Percentiles rank a stretch among this genome's conserved stretches.
Conservation (phyloP, 2,797 vertebrate species). For the Rhodeus uyekii region DNA sequence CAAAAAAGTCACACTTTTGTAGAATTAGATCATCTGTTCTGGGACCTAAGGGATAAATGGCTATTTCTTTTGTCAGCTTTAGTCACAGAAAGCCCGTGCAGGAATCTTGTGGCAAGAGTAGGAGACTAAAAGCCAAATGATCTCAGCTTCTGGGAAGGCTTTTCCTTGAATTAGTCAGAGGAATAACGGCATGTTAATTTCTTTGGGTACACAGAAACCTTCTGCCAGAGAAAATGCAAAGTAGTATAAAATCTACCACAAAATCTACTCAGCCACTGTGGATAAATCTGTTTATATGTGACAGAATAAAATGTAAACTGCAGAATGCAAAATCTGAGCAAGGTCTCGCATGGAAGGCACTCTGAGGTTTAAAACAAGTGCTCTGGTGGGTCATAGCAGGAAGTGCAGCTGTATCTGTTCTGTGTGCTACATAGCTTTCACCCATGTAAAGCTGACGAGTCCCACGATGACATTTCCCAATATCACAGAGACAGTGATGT, state of each 20-base stretch:
- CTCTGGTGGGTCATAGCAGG: background rate
- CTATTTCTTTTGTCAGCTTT: constrained; percentile 40
- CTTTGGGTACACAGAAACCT: background rate
- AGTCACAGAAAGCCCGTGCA: background rate
- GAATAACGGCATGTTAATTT: background rate
- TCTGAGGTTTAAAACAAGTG: constrained; percentile 21
- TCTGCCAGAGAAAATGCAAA: background rate
- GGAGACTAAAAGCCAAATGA: background rate
- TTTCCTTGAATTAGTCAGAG: constrained; percentile 19
- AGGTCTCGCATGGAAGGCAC: background rate
- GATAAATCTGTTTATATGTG: background rate
- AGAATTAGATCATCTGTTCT: constrained; percentile 42
- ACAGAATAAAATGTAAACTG: background rate
- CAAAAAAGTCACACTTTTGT: constrained; percentile 15
- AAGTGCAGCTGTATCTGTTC: constrained; percentile 36
- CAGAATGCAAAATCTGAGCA: constrained; percentile 16
- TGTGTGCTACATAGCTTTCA: background rate
- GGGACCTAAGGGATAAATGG: constrained; percentile 27
- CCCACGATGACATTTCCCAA: constrained; percentile 39
- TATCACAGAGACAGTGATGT: constrained; percentile 19
- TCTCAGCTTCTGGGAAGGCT: constrained; percentile 27
- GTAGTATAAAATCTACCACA: background rate
- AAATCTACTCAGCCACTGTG: background rate
- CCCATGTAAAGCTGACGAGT: constrained; percentile 28
- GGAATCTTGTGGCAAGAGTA: constrained; percentile 19